Evolutionary conservation across 2,113 vertebrate species (phyloP).

Genomic region (Perccottus glenii): DNA sequence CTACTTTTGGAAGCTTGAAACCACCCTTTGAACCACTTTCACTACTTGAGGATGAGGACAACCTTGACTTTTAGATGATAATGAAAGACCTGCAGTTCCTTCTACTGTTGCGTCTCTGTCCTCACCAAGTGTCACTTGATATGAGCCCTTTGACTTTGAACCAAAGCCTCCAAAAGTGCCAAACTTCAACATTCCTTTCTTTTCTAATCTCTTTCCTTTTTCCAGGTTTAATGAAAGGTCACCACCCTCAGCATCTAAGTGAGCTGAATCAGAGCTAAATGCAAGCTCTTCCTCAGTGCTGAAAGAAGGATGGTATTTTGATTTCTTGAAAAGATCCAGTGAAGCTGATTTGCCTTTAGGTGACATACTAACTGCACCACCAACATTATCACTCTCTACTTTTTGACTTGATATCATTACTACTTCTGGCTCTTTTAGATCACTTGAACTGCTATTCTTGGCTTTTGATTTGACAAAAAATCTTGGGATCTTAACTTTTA

Average conservation of each 20-base stretch:
- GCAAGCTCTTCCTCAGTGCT: constrained; percentile 84
- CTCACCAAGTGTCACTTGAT: constrained; percentile 89
- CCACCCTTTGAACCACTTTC: constrained; percentile 86
- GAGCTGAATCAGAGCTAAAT: constrained; percentile 76
- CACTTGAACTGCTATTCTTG: constrained; percentile 77
- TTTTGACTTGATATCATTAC: constrained; percentile 75
- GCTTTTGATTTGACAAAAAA: constrained; percentile 89
- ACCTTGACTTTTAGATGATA: constrained; percentile 81
- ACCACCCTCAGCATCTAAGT: constrained; percentile 80
- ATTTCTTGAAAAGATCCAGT: constrained; percentile 87
- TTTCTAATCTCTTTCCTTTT: constrained; percentile 77
- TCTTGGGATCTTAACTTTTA: constrained; percentile 91
- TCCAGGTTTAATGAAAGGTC: constrained; percentile 78
- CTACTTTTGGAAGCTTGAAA: constrained; percentile 80
- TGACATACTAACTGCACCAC: constrained; percentile 70
- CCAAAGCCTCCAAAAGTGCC: constrained; percentile 94
- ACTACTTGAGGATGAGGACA: constrained; percentile 88
- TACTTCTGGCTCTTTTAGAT: constrained; percentile 66
- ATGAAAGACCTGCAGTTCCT: constrained; percentile 72
- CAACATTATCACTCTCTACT: constrained; percentile 76
- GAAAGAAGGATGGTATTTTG: constrained; percentile 86
- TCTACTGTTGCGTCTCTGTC: constrained; percentile 76
- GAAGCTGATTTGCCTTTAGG: constrained; percentile 84
- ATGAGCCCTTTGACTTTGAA: constrained; percentile 90
- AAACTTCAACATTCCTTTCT: constrained; percentile 88